Evolutionary conservation across 2,113 vertebrate species (phyloP), one percentile per base, ranked within the genome.

Genomic region (Phalacrocorax carbo): DNA sequence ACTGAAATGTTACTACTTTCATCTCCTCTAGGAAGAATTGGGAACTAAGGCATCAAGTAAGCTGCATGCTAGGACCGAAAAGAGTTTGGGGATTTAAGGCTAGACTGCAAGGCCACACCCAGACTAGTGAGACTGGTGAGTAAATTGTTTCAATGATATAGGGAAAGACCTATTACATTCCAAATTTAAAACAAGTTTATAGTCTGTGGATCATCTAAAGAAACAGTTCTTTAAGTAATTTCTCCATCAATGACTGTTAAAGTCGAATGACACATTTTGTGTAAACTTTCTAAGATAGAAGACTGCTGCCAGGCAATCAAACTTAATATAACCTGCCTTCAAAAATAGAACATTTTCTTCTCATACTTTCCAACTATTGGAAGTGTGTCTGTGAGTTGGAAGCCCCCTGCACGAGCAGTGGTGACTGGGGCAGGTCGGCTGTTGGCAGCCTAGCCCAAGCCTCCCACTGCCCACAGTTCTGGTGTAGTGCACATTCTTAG

Each of bases 371-470:
- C 49, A 8, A 66, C 18, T 8, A 11, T 27, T 60, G 64, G 51
- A 79, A 89, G 49, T 0, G 0, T 19, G 8, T 5, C 20, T 61
- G 9, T 54, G 44, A 93, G 25, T 13, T 69, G 61, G 62, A 90
- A 80, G 17, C 2, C 0, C 30, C 7, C 36, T 49, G 40, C 18
- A 88, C 0, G 0, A 55, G 48, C 42, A 48, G 32, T 4, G 30
- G 34, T 21, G 36, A 14, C 9, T 23, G 11, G 15, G 25, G 11
- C 7, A 60, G 9, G 16, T 7, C 1, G 4, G 42, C 10, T 38
- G 9, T 19, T 4, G 13, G 11, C 22, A 73, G 21, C 18, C 38
- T 76, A 52, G 70, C 8, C 20, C 14, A 55, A 69, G 40, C 7
- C 16, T 79, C 49, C 10, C 8, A 10, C 1, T 8, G 13, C 19